Evolutionary conservation across 2,888 invertebrate genomes (phyloP).

Genomic region (Platerodrilus igneus): DNA sequence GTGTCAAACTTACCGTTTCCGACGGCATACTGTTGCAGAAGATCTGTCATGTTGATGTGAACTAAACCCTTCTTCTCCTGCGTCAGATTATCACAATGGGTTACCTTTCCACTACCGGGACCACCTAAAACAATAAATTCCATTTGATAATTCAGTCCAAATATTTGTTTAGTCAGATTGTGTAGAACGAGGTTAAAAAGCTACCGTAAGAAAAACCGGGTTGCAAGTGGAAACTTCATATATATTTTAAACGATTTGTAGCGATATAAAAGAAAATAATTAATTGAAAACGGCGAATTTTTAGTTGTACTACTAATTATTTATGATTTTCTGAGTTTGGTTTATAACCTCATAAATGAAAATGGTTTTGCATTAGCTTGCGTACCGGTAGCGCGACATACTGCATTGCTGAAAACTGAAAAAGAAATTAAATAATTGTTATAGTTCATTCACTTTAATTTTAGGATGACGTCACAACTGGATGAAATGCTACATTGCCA

Average conservation of each 20-base stretch:
- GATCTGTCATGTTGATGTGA: constrained; percentile 89
- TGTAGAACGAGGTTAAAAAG: background rate
- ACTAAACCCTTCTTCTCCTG: constrained; percentile 79
- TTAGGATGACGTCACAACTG: too few relatives aligned
- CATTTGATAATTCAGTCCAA: background rate
- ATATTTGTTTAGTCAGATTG: background rate
- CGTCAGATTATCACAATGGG: constrained; percentile 89
- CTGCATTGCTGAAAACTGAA: too few relatives aligned
- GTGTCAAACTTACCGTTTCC: constrained; percentile 81
- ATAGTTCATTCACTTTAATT: too few relatives aligned
- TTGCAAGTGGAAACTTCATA: background rate
- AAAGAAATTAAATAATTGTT: constrained; percentile 1
- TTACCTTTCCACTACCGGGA: constrained; percentile 96
- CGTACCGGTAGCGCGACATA: too few relatives aligned
- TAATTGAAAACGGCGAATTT: too few relatives aligned
- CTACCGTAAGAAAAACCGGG: background rate
- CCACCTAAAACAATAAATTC: constrained; percentile 71
- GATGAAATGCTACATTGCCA: too few relatives aligned
- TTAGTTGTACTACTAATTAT: too few relatives aligned
- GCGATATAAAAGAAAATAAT: too few relatives aligned
- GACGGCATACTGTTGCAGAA: constrained; percentile 82
- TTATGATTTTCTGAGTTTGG: too few relatives aligned
- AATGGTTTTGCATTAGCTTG: too few relatives aligned
- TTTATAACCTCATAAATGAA: too few relatives aligned
- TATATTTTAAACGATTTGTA: background rate